These are phyloP conservation scores for Coregonus suidteri DNA, from an alignment of 2,797 vertebrate genomes.

Conservation along the genomic window DNA sequence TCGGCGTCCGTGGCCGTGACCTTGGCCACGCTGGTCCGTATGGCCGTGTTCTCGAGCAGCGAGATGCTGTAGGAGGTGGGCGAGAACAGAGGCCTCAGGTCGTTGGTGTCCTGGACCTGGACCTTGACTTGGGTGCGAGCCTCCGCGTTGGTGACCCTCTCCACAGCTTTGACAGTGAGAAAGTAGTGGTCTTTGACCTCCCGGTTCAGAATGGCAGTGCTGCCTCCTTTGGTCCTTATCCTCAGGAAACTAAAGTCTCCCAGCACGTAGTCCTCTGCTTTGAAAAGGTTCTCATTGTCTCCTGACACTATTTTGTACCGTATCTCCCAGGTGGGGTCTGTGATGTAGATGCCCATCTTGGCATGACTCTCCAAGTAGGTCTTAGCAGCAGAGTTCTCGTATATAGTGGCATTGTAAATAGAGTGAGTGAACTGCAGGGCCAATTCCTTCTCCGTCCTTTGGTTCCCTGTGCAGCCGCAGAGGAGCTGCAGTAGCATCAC, in stretches of 20 bases:
- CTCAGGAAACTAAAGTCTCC: conserved; percentile 98
- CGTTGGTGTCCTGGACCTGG: conserved; percentile 97
- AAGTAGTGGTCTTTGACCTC: conserved; percentile 96
- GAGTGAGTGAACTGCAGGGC: conserved; percentile 86
- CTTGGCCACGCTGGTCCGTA: conserved; percentile 90
- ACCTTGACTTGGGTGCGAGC: conserved; percentile 85
- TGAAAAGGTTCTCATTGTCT: conserved; percentile 97
- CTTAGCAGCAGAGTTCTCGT: conserved; percentile 98
- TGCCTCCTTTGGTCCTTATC: conserved; percentile 99
- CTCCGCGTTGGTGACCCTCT: conserved; percentile 85
- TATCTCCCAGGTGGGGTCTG: conserved; percentile 87
- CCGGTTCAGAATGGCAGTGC: conserved; percentile 94
- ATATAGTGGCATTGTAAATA: conserved; percentile 93
- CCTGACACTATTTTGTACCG: conserved; percentile 97
- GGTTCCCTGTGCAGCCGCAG: conserved; percentile 79
- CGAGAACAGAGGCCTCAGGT: conserved; percentile 94
- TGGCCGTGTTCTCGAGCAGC: conserved; percentile 89
- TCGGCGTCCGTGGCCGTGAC: conserved; percentile 97
- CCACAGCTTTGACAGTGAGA: conserved; percentile 89
- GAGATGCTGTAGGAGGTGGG: conserved; percentile 96
- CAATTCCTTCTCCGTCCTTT: conserved; percentile 68
- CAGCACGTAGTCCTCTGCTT: conserved; percentile 93
- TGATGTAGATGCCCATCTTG: conserved; percentile 94
- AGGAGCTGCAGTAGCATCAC: conserved; percentile 80
- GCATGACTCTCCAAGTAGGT: conserved; percentile 90